Conservation (phyloP, 2,888 invertebrate species). For the Bedellia somnulentella region DNA sequence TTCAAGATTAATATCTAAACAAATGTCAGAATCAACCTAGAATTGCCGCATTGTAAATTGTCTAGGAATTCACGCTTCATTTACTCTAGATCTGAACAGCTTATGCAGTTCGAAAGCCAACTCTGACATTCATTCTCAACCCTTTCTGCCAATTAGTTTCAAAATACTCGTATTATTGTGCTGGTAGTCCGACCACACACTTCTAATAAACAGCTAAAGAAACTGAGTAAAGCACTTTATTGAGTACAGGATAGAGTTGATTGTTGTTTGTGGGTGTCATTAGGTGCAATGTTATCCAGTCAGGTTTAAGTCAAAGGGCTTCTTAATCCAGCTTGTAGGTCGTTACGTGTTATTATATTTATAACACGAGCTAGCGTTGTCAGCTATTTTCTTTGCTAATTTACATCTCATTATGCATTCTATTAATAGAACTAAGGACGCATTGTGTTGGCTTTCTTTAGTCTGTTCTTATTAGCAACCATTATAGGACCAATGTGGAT, state of each 20-base stretch:
- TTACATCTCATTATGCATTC: slow-evolving; percentile 59
- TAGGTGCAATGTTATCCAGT: slow-evolving; percentile 33
- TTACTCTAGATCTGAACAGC: too few relatives aligned
- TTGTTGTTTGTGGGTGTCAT: slow-evolving; percentile 13
- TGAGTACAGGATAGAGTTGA: too few relatives aligned
- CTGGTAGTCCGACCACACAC: slow-evolving; percentile 38
- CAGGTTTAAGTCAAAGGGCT: slow-evolving; percentile 59
- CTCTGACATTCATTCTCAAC: slow-evolving; percentile 59
- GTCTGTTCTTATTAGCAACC: too few relatives aligned
- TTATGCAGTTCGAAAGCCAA: slow-evolving; percentile 28
- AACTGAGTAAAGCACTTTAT: background rate
- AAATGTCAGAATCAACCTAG: too few relatives aligned
- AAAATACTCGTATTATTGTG: slow-evolving; percentile 58
- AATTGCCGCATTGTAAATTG: too few relatives aligned
- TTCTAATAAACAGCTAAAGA: slow-evolving; percentile 23
- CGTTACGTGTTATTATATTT: slow-evolving; percentile 63
- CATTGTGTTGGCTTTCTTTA: slow-evolving; percentile 20
- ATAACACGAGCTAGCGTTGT: slow-evolving; percentile 46
- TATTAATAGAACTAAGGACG: slow-evolving; percentile 44
- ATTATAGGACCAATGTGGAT: too few relatives aligned
- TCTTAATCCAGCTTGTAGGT: slow-evolving; percentile 63
- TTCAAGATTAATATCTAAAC: too few relatives aligned
- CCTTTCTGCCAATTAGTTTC: slow-evolving; percentile 62
- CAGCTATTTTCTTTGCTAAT: slow-evolving; percentile 55
- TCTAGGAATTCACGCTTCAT: too few relatives aligned